Evolutionary conservation across 2,797 vertebrate genomes (phyloP).

Genomic region (Uromys caudimaculatus): DNA sequence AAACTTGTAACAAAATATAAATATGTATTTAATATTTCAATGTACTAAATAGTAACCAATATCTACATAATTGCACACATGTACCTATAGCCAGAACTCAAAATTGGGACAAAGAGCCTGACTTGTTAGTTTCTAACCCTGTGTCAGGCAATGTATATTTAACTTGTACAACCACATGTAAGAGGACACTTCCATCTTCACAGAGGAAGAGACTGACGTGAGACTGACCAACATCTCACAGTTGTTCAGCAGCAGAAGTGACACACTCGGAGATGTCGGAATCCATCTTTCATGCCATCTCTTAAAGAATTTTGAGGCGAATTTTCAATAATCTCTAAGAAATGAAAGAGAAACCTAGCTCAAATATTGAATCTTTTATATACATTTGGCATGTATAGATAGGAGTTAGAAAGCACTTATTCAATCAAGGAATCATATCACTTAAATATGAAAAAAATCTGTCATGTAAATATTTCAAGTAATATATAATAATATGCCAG

Average conservation of each 20-base stretch:
- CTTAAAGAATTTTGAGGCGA: not conserved
- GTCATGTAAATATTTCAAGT: slow-evolving; percentile 80
- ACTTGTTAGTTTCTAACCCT: not conserved
- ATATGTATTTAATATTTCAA: not conserved
- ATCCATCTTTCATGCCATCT: not conserved
- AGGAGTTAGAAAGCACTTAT: slow-evolving; percentile 78
- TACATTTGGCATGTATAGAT: slow-evolving; percentile 76
- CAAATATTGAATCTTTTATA: slow-evolving; percentile 72
- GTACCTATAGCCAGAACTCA: not conserved
- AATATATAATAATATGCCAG: slow-evolving; percentile 76
- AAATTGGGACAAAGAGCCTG: not conserved
- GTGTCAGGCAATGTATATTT: not conserved
- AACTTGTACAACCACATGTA: not conserved
- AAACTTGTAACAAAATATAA: not conserved
- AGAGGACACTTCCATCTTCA: not conserved
- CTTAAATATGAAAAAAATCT: slow-evolving; percentile 79
- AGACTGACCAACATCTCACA: not conserved
- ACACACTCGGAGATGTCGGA: not conserved
- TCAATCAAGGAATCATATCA: slow-evolving; percentile 81
- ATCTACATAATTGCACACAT: not conserved
- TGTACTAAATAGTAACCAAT: not conserved
- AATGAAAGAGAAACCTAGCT: slow-evolving; percentile 74
- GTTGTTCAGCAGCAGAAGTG: not conserved
- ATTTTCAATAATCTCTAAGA: slow-evolving; percentile 71
- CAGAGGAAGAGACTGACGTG: not conserved